Evolutionary conservation across 2,113 vertebrate genomes (phyloP), one percentile per base, ranked within the genome.

Genomic region (Pteropus alecto): DNA sequence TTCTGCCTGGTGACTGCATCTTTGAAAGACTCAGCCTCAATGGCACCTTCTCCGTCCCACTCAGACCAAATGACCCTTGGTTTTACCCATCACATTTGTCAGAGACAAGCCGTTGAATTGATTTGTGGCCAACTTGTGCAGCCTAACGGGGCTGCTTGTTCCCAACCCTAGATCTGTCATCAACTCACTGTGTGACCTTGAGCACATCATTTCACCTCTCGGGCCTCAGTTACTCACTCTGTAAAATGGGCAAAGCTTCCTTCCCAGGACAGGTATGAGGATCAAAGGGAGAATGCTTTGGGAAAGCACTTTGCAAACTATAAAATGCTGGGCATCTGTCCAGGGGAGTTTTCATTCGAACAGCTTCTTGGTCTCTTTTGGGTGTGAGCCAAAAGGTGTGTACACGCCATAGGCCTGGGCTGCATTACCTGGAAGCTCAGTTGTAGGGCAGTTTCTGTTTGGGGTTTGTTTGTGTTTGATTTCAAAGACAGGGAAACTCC

Each of bases 401-500:
- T 6, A 13, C 14, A 33, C 33, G 46, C 51, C 79, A 22, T 48
- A 43, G 84, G 87, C 46, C 70, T 1, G 0, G 33, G 38, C 70
- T 41, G 48, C 6, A 1, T 43, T 85, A 78, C 88, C 93, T 51
- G 84, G 48, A 11, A 11, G 77, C 91, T 94, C 95, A 60, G 81
- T 26, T 22, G 54, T 35, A 60, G 46, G 43, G 35, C 30, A 46
- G 24, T 94, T 96, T 96, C 95, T 87, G 33, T 93, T 82, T 77
- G 84, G 65, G 87, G 60, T 85, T 87, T 90, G 70, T 95, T 97
- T 96, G 78, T 86, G 43, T 94, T 95, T 96, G 63, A 95, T 68
- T 94, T 98, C 88, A 96, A 89, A 96, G 88, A 56, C 74, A 70
- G 87, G 94, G 95, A 96, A 92, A 96, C 93, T 87, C 97, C 91